Percentiles rank a stretch among this genome's conserved stretches.
Evolutionary conservation across 2,888 invertebrate species (phyloP).

Genomic region (Phasia obesa): DNA sequence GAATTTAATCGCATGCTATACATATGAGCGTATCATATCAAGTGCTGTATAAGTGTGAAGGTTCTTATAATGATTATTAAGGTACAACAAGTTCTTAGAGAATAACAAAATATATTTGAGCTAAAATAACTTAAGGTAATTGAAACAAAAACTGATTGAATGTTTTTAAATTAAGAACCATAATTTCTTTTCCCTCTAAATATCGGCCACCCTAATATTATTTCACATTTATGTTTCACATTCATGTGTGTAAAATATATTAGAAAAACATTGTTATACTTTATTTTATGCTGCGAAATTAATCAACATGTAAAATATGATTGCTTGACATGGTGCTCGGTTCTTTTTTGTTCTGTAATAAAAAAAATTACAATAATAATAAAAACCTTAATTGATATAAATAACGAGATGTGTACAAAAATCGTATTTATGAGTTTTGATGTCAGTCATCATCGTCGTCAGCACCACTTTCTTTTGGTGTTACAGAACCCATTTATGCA

Average conservation of each 20-base stretch:
- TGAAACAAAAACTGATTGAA: background rate
- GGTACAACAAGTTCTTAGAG: background rate
- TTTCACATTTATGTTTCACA: constrained; percentile 21
- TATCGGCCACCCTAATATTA: constrained; percentile 12
- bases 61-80: constrained; percentile 15
- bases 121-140: no score
- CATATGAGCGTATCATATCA: constrained; percentile 39
- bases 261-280: constrained; percentile 2
- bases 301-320: constrained; percentile 59
- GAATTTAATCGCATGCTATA: constrained; percentile 49
- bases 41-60: background rate
- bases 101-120: no score
- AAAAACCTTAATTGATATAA: constrained; percentile 55
- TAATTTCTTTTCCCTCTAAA: background rate
- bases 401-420: constrained; percentile 14
- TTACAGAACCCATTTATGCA: constrained; percentile 29
- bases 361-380: background rate
- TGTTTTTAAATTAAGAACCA: background rate
- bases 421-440: constrained; percentile 43
- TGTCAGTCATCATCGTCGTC: constrained; percentile 60
- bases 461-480: constrained; percentile 43
- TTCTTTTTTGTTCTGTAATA: background rate
- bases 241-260: constrained; percentile 29
- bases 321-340: constrained; percentile 58
- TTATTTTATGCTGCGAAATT: constrained; percentile 31